These are phyloP conservation scores for Eulithis prunata DNA, from an alignment of 2,888 invertebrate species.

Conservation along the genomic window DNA sequence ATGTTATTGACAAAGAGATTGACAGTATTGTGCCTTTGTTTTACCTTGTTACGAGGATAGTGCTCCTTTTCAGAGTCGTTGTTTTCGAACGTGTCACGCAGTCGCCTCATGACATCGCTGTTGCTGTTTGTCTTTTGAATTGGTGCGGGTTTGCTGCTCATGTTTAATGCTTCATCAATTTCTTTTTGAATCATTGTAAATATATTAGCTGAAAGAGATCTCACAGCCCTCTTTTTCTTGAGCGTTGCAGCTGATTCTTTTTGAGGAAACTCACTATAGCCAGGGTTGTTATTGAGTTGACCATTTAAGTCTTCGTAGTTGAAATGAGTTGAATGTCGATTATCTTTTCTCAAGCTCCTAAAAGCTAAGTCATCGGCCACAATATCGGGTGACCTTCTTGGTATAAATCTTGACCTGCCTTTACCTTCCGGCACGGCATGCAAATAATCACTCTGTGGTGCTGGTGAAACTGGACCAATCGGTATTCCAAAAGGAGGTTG, in stretches of 20 bases:
- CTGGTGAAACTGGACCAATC: conserved; percentile 91
- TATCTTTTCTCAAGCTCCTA: conserved; percentile 92
- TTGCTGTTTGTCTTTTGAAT: conserved; percentile 86
- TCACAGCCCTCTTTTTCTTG: conserved; percentile 91
- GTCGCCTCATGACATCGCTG: conserved; percentile 82
- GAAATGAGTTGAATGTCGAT: conserved; percentile 82
- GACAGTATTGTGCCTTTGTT: conserved; percentile 80
- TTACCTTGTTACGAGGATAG: conserved; percentile 80
- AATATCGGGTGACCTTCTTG: conserved; percentile 90
- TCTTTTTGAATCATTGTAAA: conserved; percentile 90
- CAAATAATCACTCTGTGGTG: conserved; percentile 92
- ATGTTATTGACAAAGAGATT: conserved; percentile 79
- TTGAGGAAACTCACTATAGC: conserved; percentile 63
- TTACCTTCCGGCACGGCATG: conserved; percentile 88
- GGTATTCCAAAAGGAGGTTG: conserved; percentile 97
- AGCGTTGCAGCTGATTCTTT: conserved; percentile 75
- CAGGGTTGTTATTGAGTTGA: conserved; percentile 77
- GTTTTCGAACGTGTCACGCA: conserved; percentile 75
- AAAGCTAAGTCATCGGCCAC: conserved; percentile 95
- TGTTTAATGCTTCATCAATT: conserved; percentile 83
- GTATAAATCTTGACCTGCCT: conserved; percentile 85
- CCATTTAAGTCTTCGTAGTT: conserved; percentile 77
- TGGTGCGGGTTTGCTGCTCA: conserved; percentile 73
- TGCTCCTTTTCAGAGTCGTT: conserved; percentile 74
- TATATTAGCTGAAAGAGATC: conserved; percentile 93